Evolutionary conservation across 2,113 vertebrate species (phyloP).

Genomic region (Menura novaehollandiae): DNA sequence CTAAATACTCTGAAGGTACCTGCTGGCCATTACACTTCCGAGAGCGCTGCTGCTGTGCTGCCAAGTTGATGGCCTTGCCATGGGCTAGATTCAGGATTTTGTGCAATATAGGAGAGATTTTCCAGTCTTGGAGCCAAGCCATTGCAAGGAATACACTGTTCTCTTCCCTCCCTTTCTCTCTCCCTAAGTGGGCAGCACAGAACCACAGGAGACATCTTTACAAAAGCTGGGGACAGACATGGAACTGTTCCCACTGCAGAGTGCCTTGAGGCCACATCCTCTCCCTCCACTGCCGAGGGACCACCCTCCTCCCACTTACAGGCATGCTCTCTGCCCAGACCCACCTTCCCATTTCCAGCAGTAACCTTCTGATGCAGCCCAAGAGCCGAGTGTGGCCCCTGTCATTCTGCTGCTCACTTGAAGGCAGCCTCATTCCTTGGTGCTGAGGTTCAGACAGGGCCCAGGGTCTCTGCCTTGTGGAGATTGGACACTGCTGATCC

Average conservation of each 20-base stretch:
- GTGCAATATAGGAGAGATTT: background rate
- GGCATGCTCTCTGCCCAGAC: background rate
- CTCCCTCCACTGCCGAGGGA: background rate
- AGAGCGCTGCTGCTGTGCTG: background rate
- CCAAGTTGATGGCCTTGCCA: background rate
- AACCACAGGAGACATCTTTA: background rate
- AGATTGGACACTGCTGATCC: background rate
- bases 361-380: background rate
- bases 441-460: background rate
- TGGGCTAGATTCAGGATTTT: background rate
- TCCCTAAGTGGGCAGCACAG: background rate
- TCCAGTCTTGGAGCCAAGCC: background rate
- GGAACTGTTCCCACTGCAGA: background rate
- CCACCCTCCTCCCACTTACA: background rate
- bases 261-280: fast-evolving
- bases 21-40: fast-evolving
- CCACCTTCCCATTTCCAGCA: background rate
- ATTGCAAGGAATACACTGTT: background rate
- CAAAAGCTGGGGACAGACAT: background rate
- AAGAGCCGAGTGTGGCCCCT: background rate
- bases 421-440: background rate
- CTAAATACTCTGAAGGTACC: background rate
- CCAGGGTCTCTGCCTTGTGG: background rate
- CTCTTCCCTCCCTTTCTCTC: background rate
- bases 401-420: background rate